Base-by-base conservation (phyloP, 2,113 vertebrate genomes). In the Pao palembangensis region DNA sequence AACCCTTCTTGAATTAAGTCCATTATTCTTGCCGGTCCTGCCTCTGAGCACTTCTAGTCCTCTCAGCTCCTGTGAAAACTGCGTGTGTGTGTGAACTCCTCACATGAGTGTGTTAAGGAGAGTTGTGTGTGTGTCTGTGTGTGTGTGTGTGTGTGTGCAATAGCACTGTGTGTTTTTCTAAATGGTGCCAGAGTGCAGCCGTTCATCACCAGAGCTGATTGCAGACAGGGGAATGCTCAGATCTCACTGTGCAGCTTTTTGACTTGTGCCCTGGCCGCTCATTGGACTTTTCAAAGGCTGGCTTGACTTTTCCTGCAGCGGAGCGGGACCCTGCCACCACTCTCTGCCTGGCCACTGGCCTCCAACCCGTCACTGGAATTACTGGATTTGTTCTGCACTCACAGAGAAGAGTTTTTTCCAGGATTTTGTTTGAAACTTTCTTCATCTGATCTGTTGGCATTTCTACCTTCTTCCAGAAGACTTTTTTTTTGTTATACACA, bases 1-100 rank as follows among this genome's bases (percentile, higher is more conserved):
- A 65, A 62, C 61, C 55, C 59, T 73, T 85, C 81, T 85, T 84
- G 79, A 90, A 87, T 87, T 88, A 84, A 87, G 79, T 81, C 81
- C 84, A 86, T 91, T 91, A 88, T 88, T 88, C 74, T 67, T 81
- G 84, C 73, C 85, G 38, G 77, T 80, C 79, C 78, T 82, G 81
- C 76, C 85, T 85, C 76, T 67, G 78, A 86, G 72, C 75, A 67
- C 75, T 67, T 71, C 74, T 60, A 42, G 78, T 79, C 67, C 13
- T 52, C 73, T 79, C 78, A 53, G 70, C 74, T 85, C 65, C 67
- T 72, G 76, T 59, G 73, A 81, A 76, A 80, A 75, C 55, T 67
- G 70, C 62, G 76, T 67, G 72, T 60, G 65, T 75, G 65, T 60
- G 51, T 67, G 64, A 83, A 66, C 55, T 72, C 61, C 38, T 75